Conservation (phyloP, 2,888 invertebrate species). For the Elysia crispata region DNA sequence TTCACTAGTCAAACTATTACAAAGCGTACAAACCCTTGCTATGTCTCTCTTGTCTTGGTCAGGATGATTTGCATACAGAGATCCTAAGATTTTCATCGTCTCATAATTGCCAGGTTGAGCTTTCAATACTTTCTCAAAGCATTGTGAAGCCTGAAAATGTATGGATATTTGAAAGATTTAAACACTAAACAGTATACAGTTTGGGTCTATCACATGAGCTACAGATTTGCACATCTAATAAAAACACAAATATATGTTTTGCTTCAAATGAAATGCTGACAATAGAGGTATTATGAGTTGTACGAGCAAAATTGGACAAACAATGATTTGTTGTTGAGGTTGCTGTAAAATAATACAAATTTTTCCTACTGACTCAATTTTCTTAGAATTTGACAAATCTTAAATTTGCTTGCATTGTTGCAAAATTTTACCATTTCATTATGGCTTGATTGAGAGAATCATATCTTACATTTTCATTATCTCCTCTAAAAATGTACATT, state of each 20-base stretch:
- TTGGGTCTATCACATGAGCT: no score
- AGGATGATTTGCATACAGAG: constrained; percentile 91
- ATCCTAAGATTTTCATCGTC: constrained; percentile 99
- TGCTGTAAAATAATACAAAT: no score
- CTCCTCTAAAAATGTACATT: constrained; percentile 98
- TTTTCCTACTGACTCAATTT: no score
- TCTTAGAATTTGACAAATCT: no score
- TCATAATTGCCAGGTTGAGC: constrained; percentile 98
- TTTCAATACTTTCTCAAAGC: constrained; percentile 98
- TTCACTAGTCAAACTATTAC: background rate
- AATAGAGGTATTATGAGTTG: no score
- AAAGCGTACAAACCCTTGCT: constrained; percentile 81
- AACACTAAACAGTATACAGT: background rate
- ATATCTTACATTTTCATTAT: constrained; percentile 84
- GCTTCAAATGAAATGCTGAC: no score
- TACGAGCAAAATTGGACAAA: no score
- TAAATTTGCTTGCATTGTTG: no score
- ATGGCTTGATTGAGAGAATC: background rate
- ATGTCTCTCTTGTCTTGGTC: constrained; percentile 84
- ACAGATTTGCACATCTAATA: no score
- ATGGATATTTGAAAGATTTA: constrained; percentile 1
- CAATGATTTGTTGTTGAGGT: no score
- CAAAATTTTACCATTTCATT: no score
- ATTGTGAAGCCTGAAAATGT: constrained; percentile 96
- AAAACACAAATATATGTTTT: no score